These are phyloP conservation scores for Flabesymbios commensalis DNA, from an alignment of 2,888 invertebrate genomes.

Conservation along the genomic window DNA sequence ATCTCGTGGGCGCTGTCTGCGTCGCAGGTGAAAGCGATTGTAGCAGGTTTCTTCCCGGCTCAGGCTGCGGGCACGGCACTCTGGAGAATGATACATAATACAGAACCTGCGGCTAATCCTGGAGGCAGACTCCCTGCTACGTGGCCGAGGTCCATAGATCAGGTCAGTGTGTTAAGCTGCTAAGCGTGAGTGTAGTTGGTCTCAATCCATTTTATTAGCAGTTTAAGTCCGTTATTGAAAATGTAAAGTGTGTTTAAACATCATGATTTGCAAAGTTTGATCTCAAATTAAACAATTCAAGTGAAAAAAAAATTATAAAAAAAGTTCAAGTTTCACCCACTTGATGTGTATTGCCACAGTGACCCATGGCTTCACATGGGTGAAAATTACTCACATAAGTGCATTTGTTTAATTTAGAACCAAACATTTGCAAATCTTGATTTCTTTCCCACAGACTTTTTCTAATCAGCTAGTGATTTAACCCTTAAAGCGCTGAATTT, in stretches of 20 bases:
- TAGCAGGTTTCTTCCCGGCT: conserved; percentile 53
- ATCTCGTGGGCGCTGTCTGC: conserved; percentile 44
- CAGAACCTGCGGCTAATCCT: conserved; percentile 39
- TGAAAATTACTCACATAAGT: no score
- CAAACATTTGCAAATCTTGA: no score
- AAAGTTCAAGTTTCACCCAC: no score
- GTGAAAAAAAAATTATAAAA: no score
- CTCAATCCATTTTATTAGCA: no score
- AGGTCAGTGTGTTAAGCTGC: conserved; percentile 11
- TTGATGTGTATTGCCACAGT: no score
- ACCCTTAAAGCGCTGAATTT: no score
- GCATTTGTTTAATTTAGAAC: no score
- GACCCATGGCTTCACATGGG: no score
- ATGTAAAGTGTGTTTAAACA: background rate
- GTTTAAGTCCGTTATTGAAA: no score
- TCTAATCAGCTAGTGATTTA: no score
- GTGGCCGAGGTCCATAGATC: conserved; percentile 30
- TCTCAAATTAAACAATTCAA: background rate
- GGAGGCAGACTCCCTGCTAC: conserved; percentile 51
- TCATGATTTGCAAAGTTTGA: background rate
- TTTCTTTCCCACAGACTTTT: no score
- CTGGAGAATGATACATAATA: conserved; percentile 37
- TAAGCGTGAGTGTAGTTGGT: background rate
- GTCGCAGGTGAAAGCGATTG: conserved; percentile 37
- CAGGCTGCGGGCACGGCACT: conserved; percentile 52